Evolutionary conservation across 2,888 invertebrate species (phyloP), one percentile per base, ranked within the genome.

Genomic region (Drosophila imparisetae): DNA sequence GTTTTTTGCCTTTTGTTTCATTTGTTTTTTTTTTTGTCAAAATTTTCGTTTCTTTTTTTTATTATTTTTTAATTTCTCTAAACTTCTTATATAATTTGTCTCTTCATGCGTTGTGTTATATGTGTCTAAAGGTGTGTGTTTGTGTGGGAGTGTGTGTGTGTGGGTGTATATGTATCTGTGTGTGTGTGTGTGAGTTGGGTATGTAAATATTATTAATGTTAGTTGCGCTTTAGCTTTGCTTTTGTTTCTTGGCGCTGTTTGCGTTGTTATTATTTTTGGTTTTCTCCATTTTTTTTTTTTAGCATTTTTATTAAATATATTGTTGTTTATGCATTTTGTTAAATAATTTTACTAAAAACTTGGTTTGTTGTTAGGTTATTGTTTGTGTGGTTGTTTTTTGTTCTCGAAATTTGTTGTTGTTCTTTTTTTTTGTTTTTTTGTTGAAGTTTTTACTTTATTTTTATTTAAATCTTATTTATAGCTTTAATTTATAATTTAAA

Each of bases 401-500:
- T 65, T 72, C 65, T 78, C 66, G 70, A 75, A 79, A 72, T 61
- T 77, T 78, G 72, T 69, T 60, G 57, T 75, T 71, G 67, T 63
- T 80, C 32, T 60, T 65, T 78, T 62, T 78, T 15, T 69, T 77
- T 62, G 77, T 83, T 54, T 76, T 83, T 81, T 83, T 72, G 72
- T 83, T 85, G 75, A 75, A 75, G 60, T 71, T 76, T 87, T 81
- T 78, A 78, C 80, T 81, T 90, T 90, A 90, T 91, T 91, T 90
- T 90, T 90, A 90, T 91, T 91, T 91, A 91, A 91, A 82, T 89
- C 85, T 91, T 91, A 89, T 87, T 84, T 90, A 75, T 88, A 92
- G 91, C 81, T 92, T 85, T 91, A 83, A 81, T 92, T 91, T 92
- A 92, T 92, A 92, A 92, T 92, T 92, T 92, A 92, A 91, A 89